phyloP scores from a whole-genome alignment of 1,140 invertebrate genomes.

The Pogonomyrmex barbatus region DNA sequence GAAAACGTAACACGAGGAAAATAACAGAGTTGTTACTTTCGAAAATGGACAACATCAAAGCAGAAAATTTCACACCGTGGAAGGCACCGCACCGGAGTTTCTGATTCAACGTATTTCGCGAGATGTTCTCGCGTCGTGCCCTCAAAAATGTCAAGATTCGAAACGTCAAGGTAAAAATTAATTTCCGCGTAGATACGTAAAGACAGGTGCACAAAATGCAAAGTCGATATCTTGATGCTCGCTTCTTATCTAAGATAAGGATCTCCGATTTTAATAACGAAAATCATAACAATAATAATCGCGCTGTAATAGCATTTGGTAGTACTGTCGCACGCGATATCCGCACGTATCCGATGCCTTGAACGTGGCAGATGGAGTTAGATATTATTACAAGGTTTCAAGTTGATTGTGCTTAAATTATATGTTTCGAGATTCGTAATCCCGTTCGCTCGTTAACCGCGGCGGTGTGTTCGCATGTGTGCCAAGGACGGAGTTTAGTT shows the following conservation, averaged over 20 bases:
- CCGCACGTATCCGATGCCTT: conserved; percentile 10
- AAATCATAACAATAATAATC: conserved; percentile 31
- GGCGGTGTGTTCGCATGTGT: background rate
- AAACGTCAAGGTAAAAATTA: background rate
- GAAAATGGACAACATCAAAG: background rate
- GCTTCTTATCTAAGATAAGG: background rate
- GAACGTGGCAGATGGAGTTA: conserved; percentile 17
- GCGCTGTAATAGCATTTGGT: background rate
- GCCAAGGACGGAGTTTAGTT: conserved; percentile 39
- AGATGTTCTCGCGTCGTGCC: background rate
- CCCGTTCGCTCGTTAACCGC: conserved; percentile 32
- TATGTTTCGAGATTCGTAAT: conserved; percentile 46
- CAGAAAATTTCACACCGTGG: background rate
- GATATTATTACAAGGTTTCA: conserved; percentile 41
- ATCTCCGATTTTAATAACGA: conserved; percentile 31
- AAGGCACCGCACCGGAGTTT: background rate
- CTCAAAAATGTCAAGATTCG: background rate
- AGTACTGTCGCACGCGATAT: conserved; percentile 1
- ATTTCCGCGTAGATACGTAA: conserved; percentile 6
- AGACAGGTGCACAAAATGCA: background rate
- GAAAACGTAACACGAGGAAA: background rate
- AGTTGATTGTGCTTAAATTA: conserved; percentile 56
- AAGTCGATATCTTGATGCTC: background rate
- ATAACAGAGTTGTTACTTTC: background rate
- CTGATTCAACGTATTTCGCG: background rate